Base-by-base conservation (phyloP, 2,888 invertebrate genomes). In the Gasteruption jaculator region DNA sequence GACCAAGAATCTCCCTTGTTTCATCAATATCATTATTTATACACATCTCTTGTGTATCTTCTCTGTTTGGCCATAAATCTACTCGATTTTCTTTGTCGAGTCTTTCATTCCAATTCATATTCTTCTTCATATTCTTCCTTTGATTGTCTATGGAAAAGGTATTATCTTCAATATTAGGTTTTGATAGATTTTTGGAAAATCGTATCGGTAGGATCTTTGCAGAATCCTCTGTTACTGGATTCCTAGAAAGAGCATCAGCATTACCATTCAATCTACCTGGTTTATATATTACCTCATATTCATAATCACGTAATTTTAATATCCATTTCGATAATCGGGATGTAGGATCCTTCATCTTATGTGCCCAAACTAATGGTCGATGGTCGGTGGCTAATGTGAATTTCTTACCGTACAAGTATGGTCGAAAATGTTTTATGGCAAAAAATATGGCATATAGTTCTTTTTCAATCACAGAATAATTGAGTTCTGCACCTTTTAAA, bases 311-410 rank as follows among this genome's bases (percentile, higher is more conserved):
- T 10, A 32, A 16, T 32, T 32, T 18, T 18, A 32, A 32, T 16
- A 6, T 19, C 19, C 32, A 32, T 5, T 12, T 19, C 18, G 21
- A 20, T 34, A 34, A 21, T 5, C 14, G 22, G 4, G 34, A 34
- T 8, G 34, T 24, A 5, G 21, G 14, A 14, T 34, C 34, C 18
- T 34, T 34, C n/a, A 34, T n/a, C 5, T 34, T 34, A 4, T 24
- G 25, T n/a, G 25, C 16, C 14, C 34, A 34, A 14, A 4, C 6
- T 22, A 34, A 22, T 4, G 14, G 34, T 14, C 25, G 22, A 19
- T 34, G 14, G 6, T 34, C 34, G 22, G 41, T 22, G 2, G 25
- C 25, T 5, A 34, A 24, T 14, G 22, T 22, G 3, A 34, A 34
- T 12, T 12, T 8, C 5, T 34, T 34, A 1, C 19, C 12, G 11